phyloP scores from a whole-genome alignment of 2,888 invertebrate species.

The Junonia oenone region DNA sequence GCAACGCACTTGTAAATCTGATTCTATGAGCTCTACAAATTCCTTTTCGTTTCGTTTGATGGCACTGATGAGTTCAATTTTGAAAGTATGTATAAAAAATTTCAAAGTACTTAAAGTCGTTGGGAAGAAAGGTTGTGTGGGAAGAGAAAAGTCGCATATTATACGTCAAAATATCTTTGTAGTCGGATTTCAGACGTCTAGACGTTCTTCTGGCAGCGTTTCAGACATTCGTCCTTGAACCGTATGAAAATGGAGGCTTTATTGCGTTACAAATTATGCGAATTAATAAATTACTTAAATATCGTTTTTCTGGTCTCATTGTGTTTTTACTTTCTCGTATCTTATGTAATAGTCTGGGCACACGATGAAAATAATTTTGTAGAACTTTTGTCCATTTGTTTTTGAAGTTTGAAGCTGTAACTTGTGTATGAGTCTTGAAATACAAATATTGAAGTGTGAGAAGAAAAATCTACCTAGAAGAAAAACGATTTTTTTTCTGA shows the following conservation, averaged over 20 bases:
- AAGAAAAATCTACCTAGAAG: no score
- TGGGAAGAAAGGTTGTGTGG: slow-evolving; percentile 1
- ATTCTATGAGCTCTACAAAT: no score
- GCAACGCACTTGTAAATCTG: no score
- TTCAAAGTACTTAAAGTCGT: not conserved
- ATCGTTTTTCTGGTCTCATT: no score
- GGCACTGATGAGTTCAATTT: not conserved
- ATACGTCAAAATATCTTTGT: not conserved
- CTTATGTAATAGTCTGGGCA: no score
- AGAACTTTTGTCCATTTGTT: no score
- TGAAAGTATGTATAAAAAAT: not conserved
- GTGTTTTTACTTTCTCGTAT: no score
- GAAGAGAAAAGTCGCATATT: not conserved
- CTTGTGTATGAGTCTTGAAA: no score
- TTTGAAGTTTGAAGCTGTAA: no score
- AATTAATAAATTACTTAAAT: not conserved
- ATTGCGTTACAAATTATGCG: not conserved
- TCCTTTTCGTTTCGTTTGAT: not conserved
- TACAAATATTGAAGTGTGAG: no score
- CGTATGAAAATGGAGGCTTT: slow-evolving; percentile 3
- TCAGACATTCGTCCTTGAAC: not conserved
- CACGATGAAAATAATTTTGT: no score
- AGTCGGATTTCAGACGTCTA: not conserved
- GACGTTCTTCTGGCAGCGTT: slow-evolving; percentile 1
- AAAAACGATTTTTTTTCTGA: no score